Evolutionary conservation across 2,888 invertebrate genomes (phyloP).

Genomic region (Andrena bicolor): DNA sequence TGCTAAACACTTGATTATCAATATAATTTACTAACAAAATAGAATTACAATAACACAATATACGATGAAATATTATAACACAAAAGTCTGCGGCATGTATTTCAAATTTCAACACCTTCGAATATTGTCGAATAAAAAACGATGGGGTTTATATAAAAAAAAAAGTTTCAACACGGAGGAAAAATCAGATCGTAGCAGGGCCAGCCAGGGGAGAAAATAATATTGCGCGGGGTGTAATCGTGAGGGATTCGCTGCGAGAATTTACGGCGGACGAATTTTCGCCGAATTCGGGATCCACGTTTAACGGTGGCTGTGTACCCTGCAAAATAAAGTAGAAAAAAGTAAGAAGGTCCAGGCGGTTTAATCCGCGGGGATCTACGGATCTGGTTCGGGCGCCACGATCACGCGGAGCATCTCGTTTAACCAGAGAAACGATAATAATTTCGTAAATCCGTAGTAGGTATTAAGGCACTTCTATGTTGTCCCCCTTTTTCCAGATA

Average conservation of each 20-base stretch:
- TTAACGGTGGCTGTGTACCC: conserved; percentile 33
- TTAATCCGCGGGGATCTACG: conserved; percentile 51
- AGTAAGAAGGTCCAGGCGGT: conserved; percentile 30
- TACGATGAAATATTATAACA: too few relatives aligned
- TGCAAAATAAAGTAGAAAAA: conserved; percentile 35
- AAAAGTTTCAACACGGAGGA: not conserved
- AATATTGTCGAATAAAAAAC: too few relatives aligned
- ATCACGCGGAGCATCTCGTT: conserved; percentile 53
- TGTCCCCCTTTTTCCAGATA: conserved; percentile 70
- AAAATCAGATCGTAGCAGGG: not conserved
- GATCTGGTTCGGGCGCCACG: conserved; percentile 34
- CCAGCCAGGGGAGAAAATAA: conserved; percentile 14
- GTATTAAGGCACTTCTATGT: conserved; percentile 70
- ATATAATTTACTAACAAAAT: too few relatives aligned
- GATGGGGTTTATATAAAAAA: not conserved
- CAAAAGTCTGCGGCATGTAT: too few relatives aligned
- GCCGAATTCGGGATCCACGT: conserved; percentile 33
- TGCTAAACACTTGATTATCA: too few relatives aligned
- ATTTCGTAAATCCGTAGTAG: conserved; percentile 66
- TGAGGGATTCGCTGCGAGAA: not conserved
- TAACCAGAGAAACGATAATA: conserved; percentile 71
- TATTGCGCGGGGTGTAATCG: not conserved
- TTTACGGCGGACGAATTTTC: conserved; percentile 40
- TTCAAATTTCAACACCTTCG: too few relatives aligned
- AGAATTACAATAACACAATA: too few relatives aligned